Evolutionary conservation across 2,888 invertebrate genomes (phyloP).

Genomic region (Chironomus tentans): DNA sequence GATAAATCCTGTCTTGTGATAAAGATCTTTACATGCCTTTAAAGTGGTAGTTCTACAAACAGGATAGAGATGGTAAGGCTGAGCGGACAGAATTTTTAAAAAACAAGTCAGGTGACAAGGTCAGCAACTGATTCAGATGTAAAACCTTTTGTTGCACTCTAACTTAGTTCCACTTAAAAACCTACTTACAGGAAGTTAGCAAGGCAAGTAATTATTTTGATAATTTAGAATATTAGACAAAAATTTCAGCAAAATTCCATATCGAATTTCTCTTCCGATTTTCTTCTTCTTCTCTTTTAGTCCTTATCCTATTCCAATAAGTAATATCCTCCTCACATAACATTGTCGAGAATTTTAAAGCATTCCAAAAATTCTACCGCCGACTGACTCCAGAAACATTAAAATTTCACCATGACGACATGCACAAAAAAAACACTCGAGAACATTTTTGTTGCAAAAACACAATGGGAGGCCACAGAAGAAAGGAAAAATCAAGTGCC

Average conservation of each 20-base stretch:
- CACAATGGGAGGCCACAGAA: slow-evolving; percentile 20
- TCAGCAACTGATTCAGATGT: too few species aligned
- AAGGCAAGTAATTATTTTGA: too few species aligned
- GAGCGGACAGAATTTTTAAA: too few species aligned
- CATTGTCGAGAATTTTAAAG: background rate
- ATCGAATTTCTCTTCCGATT: background rate
- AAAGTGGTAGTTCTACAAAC: too few species aligned
- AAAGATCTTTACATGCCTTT: too few species aligned
- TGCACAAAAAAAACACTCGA: background rate
- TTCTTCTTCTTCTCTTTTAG: background rate
- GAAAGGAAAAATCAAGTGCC: background rate
- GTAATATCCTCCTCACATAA: background rate
- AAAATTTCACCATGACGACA: background rate
- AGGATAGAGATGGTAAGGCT: too few species aligned
- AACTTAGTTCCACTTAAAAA: too few species aligned
- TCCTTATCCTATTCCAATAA: background rate
- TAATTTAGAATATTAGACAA: background rate
- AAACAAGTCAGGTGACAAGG: too few species aligned
- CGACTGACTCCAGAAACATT: background rate
- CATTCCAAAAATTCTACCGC: background rate
- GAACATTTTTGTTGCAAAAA: background rate
- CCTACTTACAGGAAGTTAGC: too few species aligned
- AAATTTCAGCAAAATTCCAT: background rate
- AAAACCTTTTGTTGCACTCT: too few species aligned
- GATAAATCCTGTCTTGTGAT: too few species aligned